phyloP scores from a whole-genome alignment of 2,888 invertebrate species.

The Seira musarum region DNA sequence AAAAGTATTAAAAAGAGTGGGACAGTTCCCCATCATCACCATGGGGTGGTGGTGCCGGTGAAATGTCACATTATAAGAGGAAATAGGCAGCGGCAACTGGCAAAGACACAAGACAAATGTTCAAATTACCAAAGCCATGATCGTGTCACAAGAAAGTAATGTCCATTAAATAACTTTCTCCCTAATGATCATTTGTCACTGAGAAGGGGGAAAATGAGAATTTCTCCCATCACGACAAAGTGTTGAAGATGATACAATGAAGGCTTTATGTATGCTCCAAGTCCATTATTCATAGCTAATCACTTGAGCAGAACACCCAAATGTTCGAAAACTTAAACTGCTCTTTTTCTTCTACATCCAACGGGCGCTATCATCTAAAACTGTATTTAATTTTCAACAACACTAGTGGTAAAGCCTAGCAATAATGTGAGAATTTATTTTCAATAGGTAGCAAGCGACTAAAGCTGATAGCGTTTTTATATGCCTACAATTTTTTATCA shows the following conservation, averaged over 20 bases:
- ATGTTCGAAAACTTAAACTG: too few relatives aligned
- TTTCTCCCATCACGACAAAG: not conserved
- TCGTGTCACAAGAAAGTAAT: conserved; percentile 64
- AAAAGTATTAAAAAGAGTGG: conserved; percentile 1
- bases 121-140: conserved; percentile 57
- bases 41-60: not conserved
- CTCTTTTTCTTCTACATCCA: too few relatives aligned
- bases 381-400: too few relatives aligned
- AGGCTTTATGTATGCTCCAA: not conserved
- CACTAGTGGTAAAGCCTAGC: too few relatives aligned
- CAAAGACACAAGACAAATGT: conserved; percentile 60
- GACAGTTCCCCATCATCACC: not conserved
- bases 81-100: conserved; percentile 46
- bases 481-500: too few relatives aligned
- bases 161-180: conserved; percentile 62
- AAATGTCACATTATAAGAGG: conserved; percentile 11
- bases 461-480: too few relatives aligned
- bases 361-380: too few relatives aligned
- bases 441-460: too few relatives aligned
- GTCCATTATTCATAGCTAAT: conserved; percentile 34
- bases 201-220: conserved; percentile 3
- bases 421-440: too few relatives aligned
- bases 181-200: conserved; percentile 62
- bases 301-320: not conserved
- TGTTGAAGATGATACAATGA: not conserved